Conservation (phyloP, 2,113 vertebrate species). For the Atlantisia rogersi region DNA sequence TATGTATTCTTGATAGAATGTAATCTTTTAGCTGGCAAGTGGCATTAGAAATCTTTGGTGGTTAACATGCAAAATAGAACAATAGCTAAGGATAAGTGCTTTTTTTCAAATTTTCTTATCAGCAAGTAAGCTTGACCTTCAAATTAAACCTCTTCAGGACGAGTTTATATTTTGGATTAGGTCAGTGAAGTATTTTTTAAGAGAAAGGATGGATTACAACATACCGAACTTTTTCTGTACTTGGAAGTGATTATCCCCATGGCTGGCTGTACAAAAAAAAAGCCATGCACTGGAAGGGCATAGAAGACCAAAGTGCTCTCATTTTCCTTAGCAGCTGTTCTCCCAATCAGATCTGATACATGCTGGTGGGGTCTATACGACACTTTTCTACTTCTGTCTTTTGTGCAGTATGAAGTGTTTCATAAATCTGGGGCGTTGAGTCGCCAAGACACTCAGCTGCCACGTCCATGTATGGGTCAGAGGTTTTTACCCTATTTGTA, state of each 20-base stretch:
- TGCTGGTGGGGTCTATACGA: not conserved
- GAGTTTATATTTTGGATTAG: slow-evolving; percentile 25
- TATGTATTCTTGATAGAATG: not conserved
- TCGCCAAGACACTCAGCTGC: not conserved
- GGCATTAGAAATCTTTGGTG: not conserved
- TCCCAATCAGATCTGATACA: not conserved
- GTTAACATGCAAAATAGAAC: not conserved
- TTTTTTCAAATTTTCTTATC: not conserved
- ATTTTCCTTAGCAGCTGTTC: not conserved
- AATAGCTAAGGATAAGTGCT: not conserved
- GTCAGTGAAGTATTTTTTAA: slow-evolving; percentile 24
- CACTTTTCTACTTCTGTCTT: not conserved
- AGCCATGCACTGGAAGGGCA: not conserved
- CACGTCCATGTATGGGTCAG: not conserved
- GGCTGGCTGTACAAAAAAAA: not conserved
- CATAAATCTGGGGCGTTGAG: not conserved
- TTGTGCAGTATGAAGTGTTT: not conserved
- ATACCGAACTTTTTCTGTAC: not conserved
- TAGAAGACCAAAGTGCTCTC: not conserved
- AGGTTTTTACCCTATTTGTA: not conserved
- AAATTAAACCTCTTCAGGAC: slow-evolving; percentile 28
- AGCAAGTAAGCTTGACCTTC: not conserved
- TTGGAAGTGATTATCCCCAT: not conserved
- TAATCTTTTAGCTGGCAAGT: not conserved
- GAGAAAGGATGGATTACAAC: slow-evolving; percentile 12